Evolutionary conservation across 2,797 vertebrate genomes (phyloP).

Genomic region (Linurgus olivaceus): DNA sequence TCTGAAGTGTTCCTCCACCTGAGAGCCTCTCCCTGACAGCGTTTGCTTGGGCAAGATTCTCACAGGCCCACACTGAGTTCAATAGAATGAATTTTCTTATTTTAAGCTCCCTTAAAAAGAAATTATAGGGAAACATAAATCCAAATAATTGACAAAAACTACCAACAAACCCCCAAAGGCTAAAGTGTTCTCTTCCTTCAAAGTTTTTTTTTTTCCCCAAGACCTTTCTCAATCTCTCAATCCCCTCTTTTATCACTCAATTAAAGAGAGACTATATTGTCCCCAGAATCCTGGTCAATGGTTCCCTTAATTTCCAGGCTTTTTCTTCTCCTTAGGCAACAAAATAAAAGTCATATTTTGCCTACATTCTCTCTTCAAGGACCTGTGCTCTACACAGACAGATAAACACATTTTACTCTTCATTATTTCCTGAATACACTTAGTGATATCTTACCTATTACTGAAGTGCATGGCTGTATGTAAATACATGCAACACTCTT

Average conservation of each 20-base stretch:
- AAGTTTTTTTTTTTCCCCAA: background rate
- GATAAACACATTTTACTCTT: background rate
- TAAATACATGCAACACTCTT: background rate
- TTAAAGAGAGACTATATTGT: background rate
- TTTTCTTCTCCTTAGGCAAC: background rate
- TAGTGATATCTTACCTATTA: background rate
- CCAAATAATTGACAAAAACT: background rate
- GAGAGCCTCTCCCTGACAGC: background rate
- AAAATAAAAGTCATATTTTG: background rate
- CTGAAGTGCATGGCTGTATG: background rate
- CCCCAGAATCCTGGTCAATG: background rate
- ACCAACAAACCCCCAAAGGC: rapidly evolving
- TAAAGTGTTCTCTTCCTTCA: background rate
- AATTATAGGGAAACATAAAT: background rate
- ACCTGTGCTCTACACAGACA: background rate
- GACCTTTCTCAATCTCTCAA: background rate
- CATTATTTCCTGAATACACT: background rate
- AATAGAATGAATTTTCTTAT: background rate
- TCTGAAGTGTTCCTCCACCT: background rate
- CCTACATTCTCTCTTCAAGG: background rate
- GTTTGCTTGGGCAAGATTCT: background rate
- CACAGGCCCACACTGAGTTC: background rate
- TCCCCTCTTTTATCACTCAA: background rate
- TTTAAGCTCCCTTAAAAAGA: background rate
- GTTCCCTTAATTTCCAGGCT: background rate